Conservation (phyloP, 2,113 vertebrate genomes). For the Rhabdornis inornatus region DNA sequence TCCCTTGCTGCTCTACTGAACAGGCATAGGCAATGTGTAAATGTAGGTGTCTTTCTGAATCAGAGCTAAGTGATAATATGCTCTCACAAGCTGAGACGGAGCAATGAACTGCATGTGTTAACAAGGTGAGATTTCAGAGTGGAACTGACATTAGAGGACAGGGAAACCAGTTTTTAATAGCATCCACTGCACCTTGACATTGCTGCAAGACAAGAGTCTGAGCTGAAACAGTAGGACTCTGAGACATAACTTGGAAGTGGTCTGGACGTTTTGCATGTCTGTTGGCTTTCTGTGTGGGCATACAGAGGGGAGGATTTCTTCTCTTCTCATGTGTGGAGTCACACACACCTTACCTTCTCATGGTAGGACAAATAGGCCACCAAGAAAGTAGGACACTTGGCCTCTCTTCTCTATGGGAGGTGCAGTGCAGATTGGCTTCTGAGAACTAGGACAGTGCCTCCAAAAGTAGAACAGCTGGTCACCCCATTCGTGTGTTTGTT, state of each 20-base stretch:
- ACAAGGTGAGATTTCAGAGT: constrained; percentile 27
- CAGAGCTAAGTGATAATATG: constrained; percentile 25
- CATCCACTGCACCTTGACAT: not conserved
- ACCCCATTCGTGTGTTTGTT: not conserved
- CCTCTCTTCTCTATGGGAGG: constrained; percentile 17
- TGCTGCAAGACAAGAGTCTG: not conserved
- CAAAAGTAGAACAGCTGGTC: constrained; percentile 56
- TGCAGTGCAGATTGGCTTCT: constrained; percentile 19
- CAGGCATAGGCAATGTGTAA: not conserved
- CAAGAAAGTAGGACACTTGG: constrained; percentile 54
- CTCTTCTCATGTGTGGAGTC: not conserved
- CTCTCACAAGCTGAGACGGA: not conserved
- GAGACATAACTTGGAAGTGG: not conserved
- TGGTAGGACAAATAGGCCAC: constrained; percentile 31
- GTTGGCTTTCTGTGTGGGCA: not conserved
- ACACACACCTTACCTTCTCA: constrained; percentile 7
- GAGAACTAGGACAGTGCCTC: constrained; percentile 46
- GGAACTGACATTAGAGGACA: constrained; percentile 12
- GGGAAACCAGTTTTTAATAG: constrained; percentile 19
- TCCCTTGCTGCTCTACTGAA: not conserved
- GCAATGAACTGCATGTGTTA: constrained; percentile 40
- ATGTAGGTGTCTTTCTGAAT: constrained; percentile 54
- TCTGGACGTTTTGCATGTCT: not conserved
- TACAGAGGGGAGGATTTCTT: not conserved
- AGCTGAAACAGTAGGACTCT: not conserved